Evolutionary conservation across 92 coral and sea anemone species (phyloP).

Genomic region (Parazoanthus atlanticus): DNA sequence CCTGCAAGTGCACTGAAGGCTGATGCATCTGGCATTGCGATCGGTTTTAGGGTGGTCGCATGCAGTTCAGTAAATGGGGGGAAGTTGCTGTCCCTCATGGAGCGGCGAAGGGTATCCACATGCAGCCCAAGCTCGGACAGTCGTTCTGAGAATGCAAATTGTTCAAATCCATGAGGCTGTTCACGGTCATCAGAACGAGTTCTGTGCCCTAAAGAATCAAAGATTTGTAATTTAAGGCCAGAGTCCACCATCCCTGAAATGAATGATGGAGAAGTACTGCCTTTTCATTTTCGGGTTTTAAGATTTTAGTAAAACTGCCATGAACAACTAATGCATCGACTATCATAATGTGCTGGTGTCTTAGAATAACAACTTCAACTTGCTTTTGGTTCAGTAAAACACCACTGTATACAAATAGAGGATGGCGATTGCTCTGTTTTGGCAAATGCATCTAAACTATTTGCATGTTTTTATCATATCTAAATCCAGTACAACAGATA

Average conservation of each 20-base stretch:
- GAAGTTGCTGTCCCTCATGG: slow-evolving; percentile 78
- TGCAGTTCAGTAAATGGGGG: slow-evolving; percentile 94
- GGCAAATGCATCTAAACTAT: background rate
- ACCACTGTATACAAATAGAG: background rate
- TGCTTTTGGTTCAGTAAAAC: background rate
- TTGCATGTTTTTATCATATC: background rate
- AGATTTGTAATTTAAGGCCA: slow-evolving; percentile 37
- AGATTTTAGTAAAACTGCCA: slow-evolving; percentile 12
- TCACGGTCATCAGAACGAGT: slow-evolving; percentile 98
- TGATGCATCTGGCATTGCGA: slow-evolving; percentile 84
- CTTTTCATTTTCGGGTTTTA: background rate
- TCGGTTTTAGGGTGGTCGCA: slow-evolving; percentile 87
- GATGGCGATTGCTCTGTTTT: background rate
- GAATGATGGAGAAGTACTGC: slow-evolving; percentile 13
- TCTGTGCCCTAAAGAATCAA: slow-evolving; percentile 89
- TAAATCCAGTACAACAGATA: background rate
- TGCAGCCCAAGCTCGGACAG: slow-evolving; percentile 81
- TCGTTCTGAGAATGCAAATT: slow-evolving; percentile 90
- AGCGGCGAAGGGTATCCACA: slow-evolving; percentile 78
- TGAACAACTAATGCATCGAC: background rate
- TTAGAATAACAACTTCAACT: background rate
- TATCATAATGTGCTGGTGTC: background rate
- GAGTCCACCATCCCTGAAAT: slow-evolving; percentile 28
- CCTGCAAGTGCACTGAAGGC: slow-evolving; percentile 83
- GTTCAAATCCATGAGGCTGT: slow-evolving; percentile 89